A percentile compares a stretch with the other conserved stretches of the same genome.
phyloP scores from a whole-genome alignment of 2,797 vertebrate genomes.

The Galagoides demidoff region DNA sequence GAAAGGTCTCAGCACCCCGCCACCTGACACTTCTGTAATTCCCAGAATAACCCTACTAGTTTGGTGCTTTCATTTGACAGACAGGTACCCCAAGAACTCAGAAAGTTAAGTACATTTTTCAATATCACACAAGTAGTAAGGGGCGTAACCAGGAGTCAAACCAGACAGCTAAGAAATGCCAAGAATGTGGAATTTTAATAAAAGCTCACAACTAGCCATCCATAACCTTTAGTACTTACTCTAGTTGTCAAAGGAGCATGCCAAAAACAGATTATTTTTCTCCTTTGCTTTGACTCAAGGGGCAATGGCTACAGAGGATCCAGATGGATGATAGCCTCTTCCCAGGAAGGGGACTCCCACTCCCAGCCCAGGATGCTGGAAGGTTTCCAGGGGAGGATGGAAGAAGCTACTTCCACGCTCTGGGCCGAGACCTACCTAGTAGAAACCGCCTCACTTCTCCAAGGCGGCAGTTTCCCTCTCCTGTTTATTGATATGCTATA shows the following conservation, averaged over 20 bases:
- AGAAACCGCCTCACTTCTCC: conserved; percentile 33
- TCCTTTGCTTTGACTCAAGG: neutral
- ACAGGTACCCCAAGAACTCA: neutral
- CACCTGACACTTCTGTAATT: neutral
- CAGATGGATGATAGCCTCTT: neutral
- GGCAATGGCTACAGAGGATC: neutral
- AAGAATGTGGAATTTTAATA: conserved; percentile 33
- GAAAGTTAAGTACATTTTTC: conserved; percentile 5
- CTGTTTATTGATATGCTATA: conserved; percentile 62
- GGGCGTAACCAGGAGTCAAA: conserved; percentile 19
- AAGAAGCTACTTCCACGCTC: neutral
- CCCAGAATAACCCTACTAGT: neutral
- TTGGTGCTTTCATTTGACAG: neutral
- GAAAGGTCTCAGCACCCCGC: too few species aligned
- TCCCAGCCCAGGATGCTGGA: neutral
- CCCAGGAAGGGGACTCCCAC: too few species aligned
- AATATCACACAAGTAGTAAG: conserved; percentile 14
- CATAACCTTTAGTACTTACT: neutral
- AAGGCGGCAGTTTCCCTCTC: conserved; percentile 50
- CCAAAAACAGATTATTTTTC: neutral
- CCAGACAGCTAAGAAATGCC: conserved; percentile 50
- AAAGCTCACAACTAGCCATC: neutral
- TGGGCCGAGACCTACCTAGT: neutral
- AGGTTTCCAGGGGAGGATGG: neutral
- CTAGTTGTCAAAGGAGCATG: neutral